phyloP scores from a whole-genome alignment of 2,113 vertebrate species.

The Sander lucioperca region DNA sequence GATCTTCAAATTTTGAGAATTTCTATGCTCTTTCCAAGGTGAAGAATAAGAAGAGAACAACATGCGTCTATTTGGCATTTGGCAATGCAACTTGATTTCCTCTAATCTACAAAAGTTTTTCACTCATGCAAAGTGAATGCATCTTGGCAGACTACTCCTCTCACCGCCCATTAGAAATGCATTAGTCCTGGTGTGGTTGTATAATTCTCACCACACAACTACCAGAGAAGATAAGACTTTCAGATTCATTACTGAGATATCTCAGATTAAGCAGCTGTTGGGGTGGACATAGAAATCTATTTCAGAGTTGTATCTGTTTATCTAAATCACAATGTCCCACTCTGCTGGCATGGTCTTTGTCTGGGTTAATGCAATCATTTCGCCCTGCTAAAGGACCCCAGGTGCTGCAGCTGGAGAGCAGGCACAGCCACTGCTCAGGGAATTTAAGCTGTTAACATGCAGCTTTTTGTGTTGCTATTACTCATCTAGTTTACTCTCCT shows the following conservation, averaged over 20 bases:
- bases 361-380: conserved; percentile 63
- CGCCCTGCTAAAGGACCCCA: conserved; percentile 48
- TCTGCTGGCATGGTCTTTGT: conserved; percentile 36
- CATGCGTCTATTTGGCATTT: not conserved
- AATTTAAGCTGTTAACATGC: not conserved
- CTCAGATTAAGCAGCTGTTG: conserved; percentile 38
- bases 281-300: conserved; percentile 39
- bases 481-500: not conserved
- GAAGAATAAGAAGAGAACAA: not conserved
- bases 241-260: conserved; percentile 23
- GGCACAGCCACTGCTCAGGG: not conserved
- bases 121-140: not conserved
- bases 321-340: conserved; percentile 50
- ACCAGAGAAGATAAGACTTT: conserved; percentile 19
- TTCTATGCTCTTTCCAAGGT: not conserved
- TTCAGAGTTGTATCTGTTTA: conserved; percentile 45
- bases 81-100: not conserved
- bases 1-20: too few species aligned
- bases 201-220: conserved; percentile 24
- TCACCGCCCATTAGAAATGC: conserved; percentile 29
- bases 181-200: conserved; percentile 40
- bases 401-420: conserved; percentile 41
- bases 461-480: not conserved
- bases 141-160: conserved; percentile 24
- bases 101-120: conserved; percentile 10